Conservation (phyloP, 2,113 vertebrate genomes). For the Heliornis fulica region DNA sequence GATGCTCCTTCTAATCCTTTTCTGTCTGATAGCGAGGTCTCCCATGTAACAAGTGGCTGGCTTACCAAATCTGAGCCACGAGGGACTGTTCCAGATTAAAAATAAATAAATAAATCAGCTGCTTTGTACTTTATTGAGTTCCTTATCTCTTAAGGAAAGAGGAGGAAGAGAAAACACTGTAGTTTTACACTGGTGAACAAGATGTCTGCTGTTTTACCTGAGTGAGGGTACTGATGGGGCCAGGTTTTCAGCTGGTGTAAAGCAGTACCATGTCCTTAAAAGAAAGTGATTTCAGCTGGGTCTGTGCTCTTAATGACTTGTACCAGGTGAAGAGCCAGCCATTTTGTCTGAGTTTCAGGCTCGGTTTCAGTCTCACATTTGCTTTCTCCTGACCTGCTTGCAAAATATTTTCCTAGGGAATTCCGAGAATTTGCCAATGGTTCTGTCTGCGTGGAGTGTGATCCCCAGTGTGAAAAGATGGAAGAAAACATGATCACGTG, state of each 20-base stretch:
- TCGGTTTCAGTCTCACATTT: not conserved
- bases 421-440: slow-evolving; percentile 91
- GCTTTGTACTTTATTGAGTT: not conserved
- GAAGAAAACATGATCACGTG: slow-evolving; percentile 86
- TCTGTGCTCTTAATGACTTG: not conserved
- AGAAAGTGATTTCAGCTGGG: not conserved
- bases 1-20: not conserved
- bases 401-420: slow-evolving; percentile 78
- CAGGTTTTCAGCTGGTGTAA: not conserved
- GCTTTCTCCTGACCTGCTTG: not conserved
- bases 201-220: not conserved
- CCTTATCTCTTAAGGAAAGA: not conserved
- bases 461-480: slow-evolving; percentile 92
- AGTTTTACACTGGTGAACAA: not conserved
- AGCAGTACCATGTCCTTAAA: not conserved
- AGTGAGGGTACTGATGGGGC: not conserved
- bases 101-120: not conserved
- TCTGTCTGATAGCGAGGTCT: not conserved
- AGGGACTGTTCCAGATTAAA: not conserved
- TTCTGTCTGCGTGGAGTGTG: slow-evolving; percentile 90
- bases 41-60: not conserved
- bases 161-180: not conserved
- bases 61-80: not conserved
- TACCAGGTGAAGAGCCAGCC: not conserved
- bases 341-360: not conserved